Evolutionary conservation across 1,140 invertebrate genomes (phyloP).

Genomic region (Mylabris phalerata): DNA sequence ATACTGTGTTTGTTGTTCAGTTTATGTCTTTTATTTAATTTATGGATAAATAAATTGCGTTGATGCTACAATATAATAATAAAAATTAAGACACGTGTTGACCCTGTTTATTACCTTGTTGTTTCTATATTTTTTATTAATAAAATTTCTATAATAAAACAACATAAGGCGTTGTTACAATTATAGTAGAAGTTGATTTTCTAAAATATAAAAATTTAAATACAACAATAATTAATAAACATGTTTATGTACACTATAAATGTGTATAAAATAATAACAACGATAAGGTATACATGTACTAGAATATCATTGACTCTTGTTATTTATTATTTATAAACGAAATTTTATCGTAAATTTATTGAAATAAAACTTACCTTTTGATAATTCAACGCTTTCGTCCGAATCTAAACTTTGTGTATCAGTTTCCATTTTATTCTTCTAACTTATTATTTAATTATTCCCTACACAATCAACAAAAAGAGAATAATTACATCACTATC

Average conservation of each 20-base stretch:
- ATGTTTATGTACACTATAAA: neutral
- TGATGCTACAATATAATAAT: no score
- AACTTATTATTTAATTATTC: neutral
- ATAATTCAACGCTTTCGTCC: constrained; percentile 35
- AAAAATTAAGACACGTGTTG: no score
- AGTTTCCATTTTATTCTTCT: constrained; percentile 29
- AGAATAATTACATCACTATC: constrained; percentile 6
- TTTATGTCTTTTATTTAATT: no score
- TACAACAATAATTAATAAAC: neutral
- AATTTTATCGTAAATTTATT: no score
- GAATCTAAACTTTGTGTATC: constrained; percentile 34
- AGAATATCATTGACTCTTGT: neutral
- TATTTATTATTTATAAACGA: no score
- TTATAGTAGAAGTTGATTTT: neutral
- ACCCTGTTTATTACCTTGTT: no score
- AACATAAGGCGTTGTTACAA: neutral
- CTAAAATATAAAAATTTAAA: neutral
- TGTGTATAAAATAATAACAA: neutral
- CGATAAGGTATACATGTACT: neutral
- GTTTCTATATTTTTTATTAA: no score
- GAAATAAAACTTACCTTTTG: constrained; percentile 25
- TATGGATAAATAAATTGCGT: no score
- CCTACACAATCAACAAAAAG: neutral
- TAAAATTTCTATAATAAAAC: no score
- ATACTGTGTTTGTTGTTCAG: no score